Evolutionary conservation across 2,113 vertebrate genomes (phyloP).

Genomic region (Paedocypris sp.): DNA sequence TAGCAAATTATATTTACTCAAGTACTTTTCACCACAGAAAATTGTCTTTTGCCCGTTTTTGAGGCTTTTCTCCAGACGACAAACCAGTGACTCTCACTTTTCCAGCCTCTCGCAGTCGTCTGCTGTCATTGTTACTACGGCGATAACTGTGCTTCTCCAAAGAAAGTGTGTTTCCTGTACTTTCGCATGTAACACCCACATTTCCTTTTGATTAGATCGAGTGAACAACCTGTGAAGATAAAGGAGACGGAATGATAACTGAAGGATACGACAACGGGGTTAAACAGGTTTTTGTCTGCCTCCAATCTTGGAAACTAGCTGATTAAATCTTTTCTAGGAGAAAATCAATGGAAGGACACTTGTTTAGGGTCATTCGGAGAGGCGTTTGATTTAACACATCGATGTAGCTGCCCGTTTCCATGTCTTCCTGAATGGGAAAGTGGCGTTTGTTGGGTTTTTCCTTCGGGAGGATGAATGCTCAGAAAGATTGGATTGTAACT

Average conservation of each 20-base stretch:
- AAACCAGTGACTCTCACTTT: no score
- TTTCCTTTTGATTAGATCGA: not conserved
- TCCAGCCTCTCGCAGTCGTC: no score
- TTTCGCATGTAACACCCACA: not conserved
- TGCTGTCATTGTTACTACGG: no score
- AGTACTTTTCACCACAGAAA: no score
- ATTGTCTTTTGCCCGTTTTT: no score
- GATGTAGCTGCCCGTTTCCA: not conserved
- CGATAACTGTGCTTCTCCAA: no score
- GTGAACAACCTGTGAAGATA: not conserved
- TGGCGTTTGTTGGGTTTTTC: not conserved
- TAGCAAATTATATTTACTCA: no score
- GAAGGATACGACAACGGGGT: constrained; percentile 13
- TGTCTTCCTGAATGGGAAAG: not conserved
- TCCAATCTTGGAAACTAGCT: constrained; percentile 10
- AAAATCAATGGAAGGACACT: constrained; percentile 34
- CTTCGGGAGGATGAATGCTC: not conserved
- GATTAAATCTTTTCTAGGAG: constrained; percentile 28
- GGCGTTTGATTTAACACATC: constrained; percentile 15
- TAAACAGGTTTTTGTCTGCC: constrained; percentile 11
- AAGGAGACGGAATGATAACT: not conserved
- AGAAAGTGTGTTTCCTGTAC: not conserved
- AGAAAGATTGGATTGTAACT: no score
- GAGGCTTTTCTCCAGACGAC: no score
- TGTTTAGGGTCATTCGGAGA: constrained; percentile 30